Base-by-base conservation (phyloP, 2,797 vertebrate species). In the Linurgus olivaceus region DNA sequence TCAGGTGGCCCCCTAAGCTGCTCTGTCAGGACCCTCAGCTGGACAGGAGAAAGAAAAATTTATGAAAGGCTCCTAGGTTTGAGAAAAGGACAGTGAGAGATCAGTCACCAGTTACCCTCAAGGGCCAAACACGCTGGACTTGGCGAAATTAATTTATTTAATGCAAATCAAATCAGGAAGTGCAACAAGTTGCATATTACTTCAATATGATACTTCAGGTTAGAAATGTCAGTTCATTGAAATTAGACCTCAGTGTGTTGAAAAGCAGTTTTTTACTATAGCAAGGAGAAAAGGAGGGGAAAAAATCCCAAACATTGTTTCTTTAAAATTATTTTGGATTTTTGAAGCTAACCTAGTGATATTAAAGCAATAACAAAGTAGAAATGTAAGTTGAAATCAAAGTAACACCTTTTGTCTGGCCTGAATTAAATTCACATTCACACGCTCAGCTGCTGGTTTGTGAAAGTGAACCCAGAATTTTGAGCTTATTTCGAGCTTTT, bases 371-470 rank as follows among this genome's bases (percentile, higher is more conserved):
- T 48, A 40, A 21, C 7, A 61, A 66, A 63, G 24, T 2, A 2
- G 2, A 78, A 67, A 61, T 7, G 2, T 3, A 54, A 48, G 13
- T 8, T 33, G 40, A 62, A 85, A 54, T 65, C 13, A 15, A 48
- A 89, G 38, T 17, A 13, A 33, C 20, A 4, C 14, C 25, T 75
- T 79, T 70, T 51, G 9, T n/a, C 35, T 16, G 37, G 11, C 25
- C 50, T 38, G 42, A 70, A 58, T 65, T n/a, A 57, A 77, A 65
- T 42, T 42, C 45, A 45, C 3, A 3, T 21, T 23, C 11, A 9
- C 24, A 24, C 1, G 0, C 23, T 72, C 11, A 44, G 0, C 37
- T 58, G 16, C 14, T 24, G 57, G 8, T 33, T 71, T 48, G 14
- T 85, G 63, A 73, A 91, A 66, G 6, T 1, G 18, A 73, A 26